phyloP scores from a whole-genome alignment of 2,797 vertebrate species.

The Takifugu ocellatus region DNA sequence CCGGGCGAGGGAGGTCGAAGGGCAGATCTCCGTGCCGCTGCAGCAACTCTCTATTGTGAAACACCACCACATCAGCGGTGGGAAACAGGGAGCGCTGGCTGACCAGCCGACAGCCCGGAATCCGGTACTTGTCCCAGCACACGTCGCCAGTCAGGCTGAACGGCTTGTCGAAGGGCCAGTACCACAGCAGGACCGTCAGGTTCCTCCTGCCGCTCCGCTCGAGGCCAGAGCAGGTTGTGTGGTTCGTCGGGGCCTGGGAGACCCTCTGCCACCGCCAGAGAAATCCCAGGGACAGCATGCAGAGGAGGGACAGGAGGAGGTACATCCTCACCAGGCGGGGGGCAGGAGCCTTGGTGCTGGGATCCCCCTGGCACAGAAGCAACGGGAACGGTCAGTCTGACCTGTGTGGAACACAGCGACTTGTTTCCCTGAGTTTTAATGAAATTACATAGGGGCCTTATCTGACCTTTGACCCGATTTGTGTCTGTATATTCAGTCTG shows the following conservation, averaged over 20 bases:
- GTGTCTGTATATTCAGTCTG: too few relatives aligned
- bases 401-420: too few relatives aligned
- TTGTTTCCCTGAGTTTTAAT: too few relatives aligned
- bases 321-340: slow-evolving; percentile 1
- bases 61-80: slow-evolving; percentile 80
- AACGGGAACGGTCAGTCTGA: background rate
- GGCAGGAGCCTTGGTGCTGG: background rate
- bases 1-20: slow-evolving; percentile 51
- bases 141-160: slow-evolving; percentile 58
- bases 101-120: slow-evolving; percentile 75
- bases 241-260: background rate
- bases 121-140: slow-evolving; percentile 68
- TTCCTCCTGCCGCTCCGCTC: background rate
- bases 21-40: slow-evolving; percentile 56
- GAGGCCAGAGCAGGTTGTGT: background rate
- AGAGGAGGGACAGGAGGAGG: slow-evolving; percentile 17
- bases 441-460: too few relatives aligned
- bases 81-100: slow-evolving; percentile 57
- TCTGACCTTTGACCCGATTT: too few relatives aligned
- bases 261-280: slow-evolving; percentile 1
- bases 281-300: slow-evolving; percentile 13
- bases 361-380: slow-evolving; percentile 21
- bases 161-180: slow-evolving; percentile 79
- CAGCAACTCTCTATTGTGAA: slow-evolving; percentile 81
- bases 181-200: slow-evolving; percentile 82